These are phyloP conservation scores for Centruroides sculpturatus DNA, from an alignment of 1,140 invertebrate species.

Conservation along the genomic window DNA sequence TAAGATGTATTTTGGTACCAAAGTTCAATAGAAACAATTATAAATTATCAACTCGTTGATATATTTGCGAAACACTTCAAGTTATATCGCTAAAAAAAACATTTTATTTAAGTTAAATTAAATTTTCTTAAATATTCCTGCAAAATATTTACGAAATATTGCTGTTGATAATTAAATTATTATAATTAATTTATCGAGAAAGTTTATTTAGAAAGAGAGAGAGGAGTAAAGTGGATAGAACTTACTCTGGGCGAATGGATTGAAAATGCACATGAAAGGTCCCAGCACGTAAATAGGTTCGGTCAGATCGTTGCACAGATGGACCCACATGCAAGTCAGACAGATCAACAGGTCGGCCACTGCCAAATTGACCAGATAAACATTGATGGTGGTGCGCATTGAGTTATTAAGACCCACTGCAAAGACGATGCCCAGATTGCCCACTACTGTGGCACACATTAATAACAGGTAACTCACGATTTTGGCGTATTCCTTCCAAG, in stretches of 20 bases:
- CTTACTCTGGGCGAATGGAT: conserved; percentile 37
- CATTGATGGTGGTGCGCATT: conserved; percentile 29
- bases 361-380: conserved; percentile 31
- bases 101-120: no score
- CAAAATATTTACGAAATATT: no score
- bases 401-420: conserved; percentile 34
- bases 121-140: no score
- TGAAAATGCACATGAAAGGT: conserved; percentile 35
- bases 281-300: conserved; percentile 28
- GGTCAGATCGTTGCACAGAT: conserved; percentile 28
- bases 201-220: no score
- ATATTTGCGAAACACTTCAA: no score
- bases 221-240: neutral
- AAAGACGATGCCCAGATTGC: conserved; percentile 37
- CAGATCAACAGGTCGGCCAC: conserved; percentile 32
- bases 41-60: no score
- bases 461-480: neutral
- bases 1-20: no score
- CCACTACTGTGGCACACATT: conserved; percentile 21
- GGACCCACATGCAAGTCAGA: conserved; percentile 35
- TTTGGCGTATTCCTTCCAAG: neutral
- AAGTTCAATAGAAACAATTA: no score
- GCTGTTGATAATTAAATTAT: no score
- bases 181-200: no score
- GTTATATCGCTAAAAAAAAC: no score